Base-by-base conservation (phyloP, 2,888 invertebrate species). In the Hirtodrosophila trivittata region DNA sequence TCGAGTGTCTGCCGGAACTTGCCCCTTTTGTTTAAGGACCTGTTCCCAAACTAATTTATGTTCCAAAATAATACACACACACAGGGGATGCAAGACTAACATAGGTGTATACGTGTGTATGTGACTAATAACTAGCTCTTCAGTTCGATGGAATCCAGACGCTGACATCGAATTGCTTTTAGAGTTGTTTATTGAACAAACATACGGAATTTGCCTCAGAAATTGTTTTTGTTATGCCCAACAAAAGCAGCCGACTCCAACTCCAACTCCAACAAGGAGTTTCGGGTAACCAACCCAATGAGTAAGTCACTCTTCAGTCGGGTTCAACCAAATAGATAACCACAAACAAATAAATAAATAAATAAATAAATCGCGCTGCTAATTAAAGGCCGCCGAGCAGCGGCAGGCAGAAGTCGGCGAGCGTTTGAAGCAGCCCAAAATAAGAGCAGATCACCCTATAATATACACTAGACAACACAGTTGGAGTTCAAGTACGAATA, bases 331-430 rank as follows among this genome's bases (percentile, higher is more conserved):
- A n/a, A 49, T 38, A 74, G 76, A 74, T 69, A 69, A 65, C 64
- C 59, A 64, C 47, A 59, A 51, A 65, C 56, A 64, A 67, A 66
- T 59, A 60, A 63, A 28, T 28, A 28, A 18, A 80, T 77, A 85
- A 18, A 80, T 77, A 85, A 82, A 85, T 85, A 82, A 85, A 82
- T 82, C 70, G 83, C 69, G 52, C 77, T 75, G 83, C 85, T 82
- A 82, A 82, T 82, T 82, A 81, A 81, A 83, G 81, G 73, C 81
- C 66, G 72, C 63, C 21, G 52, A 43, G 37, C 43, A 57, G 43
- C 51, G 59, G 57, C 56, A 33, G 51, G 38, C 38, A 30, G 38
- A 45, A 25, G 49, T 30, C 67, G 67, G 67, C 64, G 25, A 52
- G 5, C 51, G 75, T 80, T 80, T 80, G 81, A 80, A 70, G 70